Evolutionary conservation across 2,888 invertebrate genomes (phyloP).

Genomic region (Pilophorus perplexus): DNA sequence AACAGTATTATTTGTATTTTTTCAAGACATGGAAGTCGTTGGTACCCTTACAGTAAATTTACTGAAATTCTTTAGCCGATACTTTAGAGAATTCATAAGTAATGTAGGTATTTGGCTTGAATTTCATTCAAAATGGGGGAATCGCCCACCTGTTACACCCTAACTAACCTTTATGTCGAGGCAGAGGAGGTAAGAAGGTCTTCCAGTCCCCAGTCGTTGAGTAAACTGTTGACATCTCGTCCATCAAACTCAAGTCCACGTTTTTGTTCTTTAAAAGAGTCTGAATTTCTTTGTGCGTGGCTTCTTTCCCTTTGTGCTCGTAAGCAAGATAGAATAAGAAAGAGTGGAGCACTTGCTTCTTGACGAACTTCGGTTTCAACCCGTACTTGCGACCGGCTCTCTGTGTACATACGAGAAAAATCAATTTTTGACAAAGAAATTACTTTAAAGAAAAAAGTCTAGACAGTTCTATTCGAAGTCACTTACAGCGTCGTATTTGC

Average conservation of each 20-base stretch:
- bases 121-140: too few relatives aligned
- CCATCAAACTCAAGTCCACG: slow-evolving; percentile 53
- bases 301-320: slow-evolving; percentile 55
- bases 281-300: slow-evolving; percentile 50
- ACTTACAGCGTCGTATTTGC: slow-evolving; percentile 39
- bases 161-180: slow-evolving; percentile 56
- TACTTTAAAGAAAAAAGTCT: too few relatives aligned
- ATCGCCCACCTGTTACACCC: too few relatives aligned
- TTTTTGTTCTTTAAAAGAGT: slow-evolving; percentile 50
- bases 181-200: slow-evolving; percentile 69
- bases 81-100: too few relatives aligned
- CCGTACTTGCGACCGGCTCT: slow-evolving; percentile 52
- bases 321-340: slow-evolving; percentile 68
- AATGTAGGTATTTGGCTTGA: too few relatives aligned
- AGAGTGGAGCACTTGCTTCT: slow-evolving; percentile 66
- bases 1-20: too few relatives aligned
- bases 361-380: slow-evolving; percentile 63
- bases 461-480: too few relatives aligned
- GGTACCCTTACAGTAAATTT: too few relatives aligned
- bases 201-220: slow-evolving; percentile 63
- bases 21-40: too few relatives aligned
- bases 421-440: too few relatives aligned
- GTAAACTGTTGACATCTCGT: slow-evolving; percentile 56
- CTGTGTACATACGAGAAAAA: slow-evolving; percentile 29
- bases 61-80: too few relatives aligned